Base-by-base conservation (phyloP, 2,797 vertebrate species). In the Sebastes paucispinis region DNA sequence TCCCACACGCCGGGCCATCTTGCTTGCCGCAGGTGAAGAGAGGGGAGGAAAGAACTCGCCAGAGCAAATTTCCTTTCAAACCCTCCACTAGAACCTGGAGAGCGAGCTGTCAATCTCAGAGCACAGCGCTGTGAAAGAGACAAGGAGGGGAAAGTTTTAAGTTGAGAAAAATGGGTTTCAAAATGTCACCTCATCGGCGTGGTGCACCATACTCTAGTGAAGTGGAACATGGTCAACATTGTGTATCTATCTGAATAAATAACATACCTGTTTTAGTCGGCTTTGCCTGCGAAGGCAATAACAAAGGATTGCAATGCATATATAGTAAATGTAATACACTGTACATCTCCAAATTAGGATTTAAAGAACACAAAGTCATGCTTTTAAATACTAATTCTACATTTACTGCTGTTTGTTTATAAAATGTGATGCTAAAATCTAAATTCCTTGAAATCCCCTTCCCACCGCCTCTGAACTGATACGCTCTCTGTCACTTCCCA, bases 101-200 rank as follows among this genome's bases (percentile, higher is more conserved):
- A 94, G 93, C 87, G 64, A 89, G 88, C 92, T 94, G 94, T 96
- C 96, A 96, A 93, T 96, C 94, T 93, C 77, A 13, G 81, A 68
- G 83, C 87, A 73, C 88, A 83, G 77, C 27, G 85, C 90, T 91
- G 92, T 88, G 88, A 93, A 92, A 90, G 85, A 93, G 89, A 94
- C 91, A 84, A 86, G 85, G 69, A 79, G 67, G 80, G 80, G 87
- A 89, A 92, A 93, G 83, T 93, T 94, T 92, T 89, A 90, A 81
- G 80, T 80, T 86, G 82, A 85, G 91, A 90, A 87, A 94, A 95
- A 94, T 91, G 86, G 90, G 94, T 94, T 96, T 95, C 85, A 91
- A 94, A 95, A 95, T 95, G 92, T 95, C 95, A 95, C 87, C 85
- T 90, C 92, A 82, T 87, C 73, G 54, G 84, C 55, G 59, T 39